These are phyloP conservation scores for Poecilia velifera DNA, from an alignment of 2,797 vertebrate genomes.

Conservation along the genomic window DNA sequence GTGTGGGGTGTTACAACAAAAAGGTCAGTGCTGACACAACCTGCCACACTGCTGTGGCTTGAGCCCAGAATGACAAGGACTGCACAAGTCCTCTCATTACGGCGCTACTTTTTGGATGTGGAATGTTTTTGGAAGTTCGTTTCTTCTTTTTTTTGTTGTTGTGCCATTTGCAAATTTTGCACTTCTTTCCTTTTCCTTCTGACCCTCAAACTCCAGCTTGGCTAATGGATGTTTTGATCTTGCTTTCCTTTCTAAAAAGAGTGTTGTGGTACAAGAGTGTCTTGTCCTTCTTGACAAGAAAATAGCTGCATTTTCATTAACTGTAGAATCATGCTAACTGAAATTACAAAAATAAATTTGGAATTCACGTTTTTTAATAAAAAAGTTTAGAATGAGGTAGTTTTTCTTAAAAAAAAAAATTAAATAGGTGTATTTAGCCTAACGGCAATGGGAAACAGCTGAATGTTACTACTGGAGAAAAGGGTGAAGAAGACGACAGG, in stretches of 20 bases:
- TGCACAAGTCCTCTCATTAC: conserved; percentile 20
- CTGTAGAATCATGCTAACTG: too few species aligned
- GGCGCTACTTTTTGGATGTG: conserved; percentile 1
- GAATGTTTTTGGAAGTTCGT: neutral
- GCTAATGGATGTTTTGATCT: neutral
- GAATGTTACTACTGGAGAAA: too few species aligned
- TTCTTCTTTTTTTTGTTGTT: conserved; percentile 4
- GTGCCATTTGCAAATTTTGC: neutral
- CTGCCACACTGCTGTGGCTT: conserved; percentile 43
- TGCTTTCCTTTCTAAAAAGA: neutral
- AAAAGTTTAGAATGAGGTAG: too few species aligned
- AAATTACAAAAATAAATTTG: too few species aligned
- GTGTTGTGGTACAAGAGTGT: too few species aligned
- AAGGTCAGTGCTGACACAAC: conserved; percentile 71
- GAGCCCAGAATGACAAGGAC: conserved; percentile 23
- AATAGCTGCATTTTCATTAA: too few species aligned
- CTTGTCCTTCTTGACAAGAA: neutral
- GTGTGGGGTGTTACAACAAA: conserved; percentile 65
- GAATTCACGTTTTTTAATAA: too few species aligned
- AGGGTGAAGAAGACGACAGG: too few species aligned
- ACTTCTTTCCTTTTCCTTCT: neutral
- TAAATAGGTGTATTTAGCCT: too few species aligned
- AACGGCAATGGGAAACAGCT: too few species aligned
- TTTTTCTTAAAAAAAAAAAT: too few species aligned
- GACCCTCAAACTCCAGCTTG: neutral